Percentiles rank a stretch among this genome's conserved stretches.
phyloP scores from a whole-genome alignment of 1,140 invertebrate genomes.

The Lasioglossum baleicum region DNA sequence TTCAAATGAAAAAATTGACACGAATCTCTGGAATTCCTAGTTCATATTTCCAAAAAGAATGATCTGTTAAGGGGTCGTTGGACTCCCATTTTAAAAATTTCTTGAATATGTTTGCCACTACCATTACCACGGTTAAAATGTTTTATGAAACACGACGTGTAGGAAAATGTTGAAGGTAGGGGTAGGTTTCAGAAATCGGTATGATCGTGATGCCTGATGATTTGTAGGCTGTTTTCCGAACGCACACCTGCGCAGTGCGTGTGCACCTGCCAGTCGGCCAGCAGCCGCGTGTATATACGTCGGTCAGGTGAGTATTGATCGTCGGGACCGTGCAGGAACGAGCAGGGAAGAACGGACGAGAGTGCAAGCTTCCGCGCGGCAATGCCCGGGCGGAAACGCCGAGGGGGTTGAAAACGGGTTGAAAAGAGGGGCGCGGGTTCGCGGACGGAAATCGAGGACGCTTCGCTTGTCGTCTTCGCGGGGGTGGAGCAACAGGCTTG shows the following conservation, averaged over 20 bases:
- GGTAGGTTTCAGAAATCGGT: too few relatives aligned
- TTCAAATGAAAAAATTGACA: too few relatives aligned
- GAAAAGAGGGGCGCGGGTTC: conserved; percentile 7
- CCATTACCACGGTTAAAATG: too few relatives aligned
- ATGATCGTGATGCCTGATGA: too few relatives aligned
- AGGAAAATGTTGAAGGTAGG: too few relatives aligned
- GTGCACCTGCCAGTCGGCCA: conserved; percentile 24
- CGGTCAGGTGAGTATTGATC: conserved; percentile 69
- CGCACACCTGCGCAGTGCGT: conserved; percentile 29
- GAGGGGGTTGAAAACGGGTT: not conserved
- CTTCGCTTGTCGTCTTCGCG: not conserved
- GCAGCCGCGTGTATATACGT: conserved; percentile 28
- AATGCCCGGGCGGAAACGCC: conserved; percentile 29
- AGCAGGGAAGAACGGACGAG: conserved; percentile 34
- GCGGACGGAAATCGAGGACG: conserved; percentile 18
- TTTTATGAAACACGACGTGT: too few relatives aligned
- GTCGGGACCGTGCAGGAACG: conserved; percentile 52
- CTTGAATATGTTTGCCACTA: too few relatives aligned
- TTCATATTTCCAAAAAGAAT: too few relatives aligned
- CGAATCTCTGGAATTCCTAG: too few relatives aligned
- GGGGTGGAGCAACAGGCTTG: conserved; percentile 28
- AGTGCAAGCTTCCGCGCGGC: conserved; percentile 34
- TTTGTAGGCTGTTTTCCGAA: conserved; percentile 2
- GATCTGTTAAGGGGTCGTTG: too few relatives aligned
- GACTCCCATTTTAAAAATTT: too few relatives aligned